These are phyloP conservation scores for Autographa gamma DNA, from an alignment of 2,888 invertebrate species.

Conservation along the genomic window DNA sequence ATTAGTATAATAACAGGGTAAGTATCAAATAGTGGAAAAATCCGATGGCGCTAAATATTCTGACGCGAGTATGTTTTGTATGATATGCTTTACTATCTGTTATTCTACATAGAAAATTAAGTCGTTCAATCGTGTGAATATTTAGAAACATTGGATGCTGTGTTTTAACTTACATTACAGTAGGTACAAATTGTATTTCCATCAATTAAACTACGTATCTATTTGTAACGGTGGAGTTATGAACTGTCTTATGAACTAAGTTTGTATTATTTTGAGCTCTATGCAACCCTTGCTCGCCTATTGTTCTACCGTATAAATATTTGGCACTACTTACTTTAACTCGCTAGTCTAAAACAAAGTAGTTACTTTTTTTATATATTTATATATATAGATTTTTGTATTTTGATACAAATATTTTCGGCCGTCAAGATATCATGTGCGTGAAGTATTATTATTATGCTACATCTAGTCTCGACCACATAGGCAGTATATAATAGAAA, in stretches of 20 bases:
- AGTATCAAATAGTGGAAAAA: constrained; percentile 29
- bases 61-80: background rate
- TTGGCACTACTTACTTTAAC: background rate
- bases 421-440: too few species aligned
- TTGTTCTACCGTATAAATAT: background rate
- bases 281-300: constrained; percentile 13
- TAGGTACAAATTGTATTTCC: constrained; percentile 42
- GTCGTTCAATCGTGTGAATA: background rate
- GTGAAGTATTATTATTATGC: too few species aligned
- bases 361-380: too few species aligned
- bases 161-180: constrained; percentile 31
- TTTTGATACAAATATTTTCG: too few species aligned
- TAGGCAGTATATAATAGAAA: background rate
- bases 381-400: too few species aligned
- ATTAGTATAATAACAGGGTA: constrained; percentile 14
- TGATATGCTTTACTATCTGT: background rate
- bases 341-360: background rate
- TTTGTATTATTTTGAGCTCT: constrained; percentile 21
- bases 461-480: background rate
- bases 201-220: constrained; percentile 15
- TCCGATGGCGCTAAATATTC: constrained; percentile 8
- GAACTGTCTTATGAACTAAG: constrained; percentile 9
- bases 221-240: constrained; percentile 22
- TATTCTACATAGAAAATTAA: background rate
- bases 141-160: constrained; percentile 23